Conservation (phyloP, 2,113 vertebrate species). For the Mus musculus region DNA sequence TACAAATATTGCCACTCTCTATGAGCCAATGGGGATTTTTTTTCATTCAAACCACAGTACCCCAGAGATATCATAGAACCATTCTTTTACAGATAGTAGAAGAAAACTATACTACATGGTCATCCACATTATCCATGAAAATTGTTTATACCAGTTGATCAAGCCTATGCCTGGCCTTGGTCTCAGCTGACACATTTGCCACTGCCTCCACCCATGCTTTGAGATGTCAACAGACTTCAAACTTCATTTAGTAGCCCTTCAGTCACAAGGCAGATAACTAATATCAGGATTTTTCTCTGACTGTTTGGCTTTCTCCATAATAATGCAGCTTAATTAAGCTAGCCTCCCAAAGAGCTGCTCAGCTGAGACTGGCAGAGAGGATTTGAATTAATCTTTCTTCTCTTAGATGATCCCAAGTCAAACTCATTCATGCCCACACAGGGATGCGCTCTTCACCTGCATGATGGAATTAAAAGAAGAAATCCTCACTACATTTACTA, state of each 20-base stretch:
- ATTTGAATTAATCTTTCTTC: slow-evolving; percentile 20
- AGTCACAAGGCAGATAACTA: background rate
- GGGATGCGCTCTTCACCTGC: background rate
- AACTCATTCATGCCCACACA: background rate
- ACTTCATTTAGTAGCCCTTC: background rate
- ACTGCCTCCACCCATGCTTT: background rate
- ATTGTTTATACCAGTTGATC: background rate
- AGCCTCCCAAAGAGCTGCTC: background rate
- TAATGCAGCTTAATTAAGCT: background rate
- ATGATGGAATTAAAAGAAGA: background rate
- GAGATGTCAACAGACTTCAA: background rate
- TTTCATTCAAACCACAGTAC: background rate
- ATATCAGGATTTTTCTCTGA: background rate
- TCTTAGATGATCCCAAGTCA: background rate
- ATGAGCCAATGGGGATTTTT: background rate
- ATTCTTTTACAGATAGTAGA: background rate
- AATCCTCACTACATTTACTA: background rate
- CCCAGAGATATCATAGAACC: background rate
- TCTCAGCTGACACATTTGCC: background rate
- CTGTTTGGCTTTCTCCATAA: slow-evolving; percentile 24
- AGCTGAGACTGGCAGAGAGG: background rate
- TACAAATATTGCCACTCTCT: background rate
- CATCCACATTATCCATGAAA: background rate
- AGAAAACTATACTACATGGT: background rate
- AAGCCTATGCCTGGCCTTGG: background rate